Percentiles rank a stretch among this genome's conserved stretches.
These are phyloP conservation scores for Xenopus tropicalis DNA, from an alignment of 2,113 vertebrate genomes.

Conservation along the genomic window UCB_Xtro_10.0 CM004448.2:127231001-127231500, in stretches of 20 bases:
- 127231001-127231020: no score
- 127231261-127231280: not conserved
- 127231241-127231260: not conserved
- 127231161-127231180: no score
- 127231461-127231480: not conserved
- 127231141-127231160: no score
- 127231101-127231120: no score
- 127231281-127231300: not conserved
- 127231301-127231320: not conserved
- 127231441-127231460: not conserved
- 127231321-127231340: not conserved
- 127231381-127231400: conserved; percentile 6
- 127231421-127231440: not conserved
- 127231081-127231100: no score
- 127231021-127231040: no score
- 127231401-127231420: conserved; percentile 7
- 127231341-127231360: not conserved
- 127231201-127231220: not conserved
- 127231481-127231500: not conserved
- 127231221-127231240: not conserved
- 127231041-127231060: no score
- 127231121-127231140: no score
- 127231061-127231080: no score
- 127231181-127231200: not conserved
- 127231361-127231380: not conserved